Evolutionary conservation across 2,113 vertebrate genomes (phyloP).

Genomic region (Sphyrna mokarran): DNA sequence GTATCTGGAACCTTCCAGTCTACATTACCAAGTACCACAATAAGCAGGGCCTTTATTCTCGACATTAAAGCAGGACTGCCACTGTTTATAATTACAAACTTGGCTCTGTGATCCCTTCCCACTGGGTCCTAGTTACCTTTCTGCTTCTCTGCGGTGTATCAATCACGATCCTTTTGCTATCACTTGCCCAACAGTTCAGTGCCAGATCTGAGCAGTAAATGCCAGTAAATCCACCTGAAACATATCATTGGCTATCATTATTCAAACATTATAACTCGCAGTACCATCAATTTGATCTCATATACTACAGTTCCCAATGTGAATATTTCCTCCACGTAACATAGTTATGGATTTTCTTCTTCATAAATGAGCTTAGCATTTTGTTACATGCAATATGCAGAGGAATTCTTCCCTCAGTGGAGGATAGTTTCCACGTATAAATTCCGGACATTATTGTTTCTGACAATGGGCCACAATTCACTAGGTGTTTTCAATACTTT

Average conservation of each 20-base stretch:
- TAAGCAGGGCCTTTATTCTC: background rate
- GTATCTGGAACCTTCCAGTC: background rate
- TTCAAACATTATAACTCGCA: background rate
- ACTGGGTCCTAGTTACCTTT: conserved; percentile 54
- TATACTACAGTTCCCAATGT: background rate
- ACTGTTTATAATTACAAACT: background rate
- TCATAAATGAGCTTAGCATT: background rate
- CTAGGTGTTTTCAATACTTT: too few species aligned
- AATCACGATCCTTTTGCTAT: conserved; percentile 73
- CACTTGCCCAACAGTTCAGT: conserved; percentile 75
- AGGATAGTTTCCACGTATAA: too few species aligned
- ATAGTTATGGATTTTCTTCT: background rate
- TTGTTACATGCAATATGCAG: background rate
- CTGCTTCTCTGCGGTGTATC: conserved; percentile 70
- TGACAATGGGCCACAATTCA: too few species aligned
- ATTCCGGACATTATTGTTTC: too few species aligned
- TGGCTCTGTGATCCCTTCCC: background rate
- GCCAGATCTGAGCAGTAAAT: conserved; percentile 71
- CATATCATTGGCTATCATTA: background rate
- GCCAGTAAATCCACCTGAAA: conserved; percentile 71
- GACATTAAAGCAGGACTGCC: too few species aligned
- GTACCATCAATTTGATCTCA: background rate
- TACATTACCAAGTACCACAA: background rate
- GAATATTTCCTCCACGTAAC: background rate
- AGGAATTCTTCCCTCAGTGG: too few species aligned